Base-by-base conservation (phyloP, 2,113 vertebrate genomes). In the Hemicordylus capensis region DNA sequence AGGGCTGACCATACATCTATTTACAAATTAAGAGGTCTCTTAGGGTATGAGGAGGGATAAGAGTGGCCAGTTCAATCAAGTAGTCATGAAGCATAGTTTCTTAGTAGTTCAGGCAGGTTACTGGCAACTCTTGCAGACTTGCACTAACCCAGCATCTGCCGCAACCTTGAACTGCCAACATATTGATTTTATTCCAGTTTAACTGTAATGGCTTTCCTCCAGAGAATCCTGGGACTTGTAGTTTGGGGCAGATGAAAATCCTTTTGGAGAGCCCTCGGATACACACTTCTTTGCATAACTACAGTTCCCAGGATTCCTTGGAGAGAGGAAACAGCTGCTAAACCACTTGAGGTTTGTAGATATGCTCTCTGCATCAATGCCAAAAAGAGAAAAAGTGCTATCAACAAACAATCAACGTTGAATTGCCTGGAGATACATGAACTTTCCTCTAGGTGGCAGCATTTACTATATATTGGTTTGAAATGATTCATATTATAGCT, bases 361-460 rank as follows among this genome's bases (percentile, higher is more conserved):
- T 34, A n/a, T 58, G 17, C 48, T 24, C 24, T 64, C 24, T 66
- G 46, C 42, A 42, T 77, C 56, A 59, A n/a, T 61, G 28, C 26
- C 48, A 20, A 26, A 56, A 81, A 10, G 34, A 37, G 14, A 56
- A 6, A 54, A 8, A 2, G 54, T 56, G 26, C 24, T 1, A 61
- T 76, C 9, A 6, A 22, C 22, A 17, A 51, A 64, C n/a, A n/a
- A n/a, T 39, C 34, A 5, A 44, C 3, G 22, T 31, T 39, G 31
- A 7, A 1, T 15, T 63, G 70, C 44, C 28, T 85, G 87, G 69
- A 87, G 56, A 54, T 61, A 34, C 67, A 70, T 24, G 0, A 19
- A 1, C 34, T 7, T 58, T 85, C 87, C 93, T 87, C 90, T 89
- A 90, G 93, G 31, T 93, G 90, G 90, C 93, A 87, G 87, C 92